Evolutionary conservation across 1,140 invertebrate species (phyloP), one percentile per base, ranked within the genome.

Genomic region (Bombus waltoni): DNA sequence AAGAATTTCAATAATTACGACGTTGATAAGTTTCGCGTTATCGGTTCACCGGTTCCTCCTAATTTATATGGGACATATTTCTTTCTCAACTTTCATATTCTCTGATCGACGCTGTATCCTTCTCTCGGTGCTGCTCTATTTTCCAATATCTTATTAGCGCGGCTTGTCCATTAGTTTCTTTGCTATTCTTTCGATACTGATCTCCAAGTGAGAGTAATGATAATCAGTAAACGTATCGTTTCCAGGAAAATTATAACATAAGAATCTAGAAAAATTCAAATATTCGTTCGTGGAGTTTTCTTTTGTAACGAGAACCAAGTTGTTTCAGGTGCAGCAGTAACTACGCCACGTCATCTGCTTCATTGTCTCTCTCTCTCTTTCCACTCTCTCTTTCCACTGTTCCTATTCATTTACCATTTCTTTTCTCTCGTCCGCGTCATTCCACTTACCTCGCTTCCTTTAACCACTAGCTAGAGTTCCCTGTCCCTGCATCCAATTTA

Each of bases 401-500:
- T 6, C 25, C 25, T 38, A 79, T 18, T 47, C 62, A 10, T 25
- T 79, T 79, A 13, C 65, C 28, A n/a, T 62, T 62, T 40, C 22
- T 32, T 65, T 22, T 4, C 13, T 32, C 18, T 22, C 32, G 5
- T 25, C 11, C 59, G 13, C 28, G 8, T 47, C 13, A 35, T 47
- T 9, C 28, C 11, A 40, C 38, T 22, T 11, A 32, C 42, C 40
- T 28, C 11, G n/a, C n/a, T 66, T 32, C n/a, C 59, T 38, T 42
- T 35, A 66, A 38, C 28, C 15, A 25, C 42, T 5, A 10, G 6
- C 35, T 18, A 28, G n/a, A 38, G n/a, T 53, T 38, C 44, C n/a
- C 71, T 71, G n/a, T 71, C 57, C 65, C 65, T 47, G 44, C 53
- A 40, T 84, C 75, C 77, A 92, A 90, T 92, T 91, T 91, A 81